Evolutionary conservation across 2,113 vertebrate genomes (phyloP).

Genomic region (Mionectes macconnelli): DNA sequence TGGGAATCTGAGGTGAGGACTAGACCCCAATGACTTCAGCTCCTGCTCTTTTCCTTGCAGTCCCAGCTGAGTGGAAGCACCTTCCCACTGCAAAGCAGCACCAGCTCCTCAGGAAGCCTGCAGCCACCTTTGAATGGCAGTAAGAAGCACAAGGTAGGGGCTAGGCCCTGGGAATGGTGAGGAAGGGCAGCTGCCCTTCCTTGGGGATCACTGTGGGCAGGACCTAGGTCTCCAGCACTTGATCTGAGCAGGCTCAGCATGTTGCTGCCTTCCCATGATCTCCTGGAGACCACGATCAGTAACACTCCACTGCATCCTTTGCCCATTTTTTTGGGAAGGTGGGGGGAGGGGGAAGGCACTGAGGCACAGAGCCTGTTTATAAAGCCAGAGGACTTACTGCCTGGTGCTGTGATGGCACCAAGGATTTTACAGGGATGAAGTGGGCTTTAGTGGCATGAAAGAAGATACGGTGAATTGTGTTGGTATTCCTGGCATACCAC

Average conservation of each 20-base stretch:
- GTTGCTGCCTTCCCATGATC: background rate
- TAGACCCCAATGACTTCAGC: background rate
- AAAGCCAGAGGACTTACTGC: background rate
- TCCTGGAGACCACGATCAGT: background rate
- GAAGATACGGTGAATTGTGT: background rate
- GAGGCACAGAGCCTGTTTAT: background rate
- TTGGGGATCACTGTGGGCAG: background rate
- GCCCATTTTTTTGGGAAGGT: background rate
- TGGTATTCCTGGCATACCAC: background rate
- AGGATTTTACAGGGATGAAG: background rate
- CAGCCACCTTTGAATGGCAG: conserved; percentile 25
- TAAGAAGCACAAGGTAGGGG: conserved; percentile 55
- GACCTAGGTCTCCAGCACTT: background rate
- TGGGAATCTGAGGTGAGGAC: background rate
- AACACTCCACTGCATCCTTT: background rate
- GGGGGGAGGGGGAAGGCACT: background rate
- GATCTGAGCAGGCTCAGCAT: background rate
- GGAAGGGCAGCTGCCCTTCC: background rate
- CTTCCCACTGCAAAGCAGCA: background rate
- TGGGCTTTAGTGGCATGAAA: background rate
- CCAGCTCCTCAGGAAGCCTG: background rate
- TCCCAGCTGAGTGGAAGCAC: conserved; percentile 12
- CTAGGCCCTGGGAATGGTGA: background rate
- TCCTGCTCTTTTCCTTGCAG: conserved; percentile 41
- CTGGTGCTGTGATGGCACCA: accelerated